phyloP scores from a whole-genome alignment of 2,888 invertebrate genomes.

The Netelia inedita region DNA sequence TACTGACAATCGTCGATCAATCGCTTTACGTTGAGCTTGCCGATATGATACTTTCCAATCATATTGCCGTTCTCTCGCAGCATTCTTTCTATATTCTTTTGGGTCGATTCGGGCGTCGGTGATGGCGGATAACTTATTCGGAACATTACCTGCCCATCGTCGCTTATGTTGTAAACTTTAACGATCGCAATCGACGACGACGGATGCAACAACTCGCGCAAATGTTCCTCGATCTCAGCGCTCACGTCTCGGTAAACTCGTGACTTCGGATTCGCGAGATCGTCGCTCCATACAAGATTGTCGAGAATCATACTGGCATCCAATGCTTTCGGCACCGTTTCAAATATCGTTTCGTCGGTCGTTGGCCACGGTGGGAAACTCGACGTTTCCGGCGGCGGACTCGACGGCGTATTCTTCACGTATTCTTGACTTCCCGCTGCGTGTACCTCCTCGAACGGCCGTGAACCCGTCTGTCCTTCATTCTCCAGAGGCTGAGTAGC shows the following conservation, averaged over 20 bases:
- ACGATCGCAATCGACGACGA: conserved; percentile 72
- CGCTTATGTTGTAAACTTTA: conserved; percentile 80
- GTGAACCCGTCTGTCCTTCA: conserved; percentile 84
- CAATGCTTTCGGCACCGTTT: conserved; percentile 89
- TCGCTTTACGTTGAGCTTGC: conserved; percentile 74
- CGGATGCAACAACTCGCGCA: conserved; percentile 85
- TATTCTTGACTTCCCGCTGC: conserved; percentile 84
- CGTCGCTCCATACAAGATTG: conserved; percentile 88
- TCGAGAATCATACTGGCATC: conserved; percentile 90
- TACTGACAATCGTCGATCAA: conserved; percentile 89
- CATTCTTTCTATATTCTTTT: conserved; percentile 77
- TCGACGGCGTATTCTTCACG: conserved; percentile 81
- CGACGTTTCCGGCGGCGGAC: conserved; percentile 82
- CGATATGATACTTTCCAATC: conserved; percentile 80
- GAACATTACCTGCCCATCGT: conserved; percentile 80
- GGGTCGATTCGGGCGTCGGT: conserved; percentile 75
- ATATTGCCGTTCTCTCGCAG: conserved; percentile 76
- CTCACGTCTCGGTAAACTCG: conserved; percentile 88
- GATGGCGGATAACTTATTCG: conserved; percentile 80
- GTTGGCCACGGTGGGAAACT: conserved; percentile 82
- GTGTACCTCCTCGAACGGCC: conserved; percentile 87
- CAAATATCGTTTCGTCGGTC: conserved; percentile 80
- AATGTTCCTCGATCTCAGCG: conserved; percentile 87
- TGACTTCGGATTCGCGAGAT: conserved; percentile 88
- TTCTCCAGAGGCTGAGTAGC: conserved; percentile 85